Evolutionary conservation across 2,888 invertebrate genomes (phyloP), one percentile per base, ranked within the genome.

Genomic region (Branchipolynoe longqiensis): DNA sequence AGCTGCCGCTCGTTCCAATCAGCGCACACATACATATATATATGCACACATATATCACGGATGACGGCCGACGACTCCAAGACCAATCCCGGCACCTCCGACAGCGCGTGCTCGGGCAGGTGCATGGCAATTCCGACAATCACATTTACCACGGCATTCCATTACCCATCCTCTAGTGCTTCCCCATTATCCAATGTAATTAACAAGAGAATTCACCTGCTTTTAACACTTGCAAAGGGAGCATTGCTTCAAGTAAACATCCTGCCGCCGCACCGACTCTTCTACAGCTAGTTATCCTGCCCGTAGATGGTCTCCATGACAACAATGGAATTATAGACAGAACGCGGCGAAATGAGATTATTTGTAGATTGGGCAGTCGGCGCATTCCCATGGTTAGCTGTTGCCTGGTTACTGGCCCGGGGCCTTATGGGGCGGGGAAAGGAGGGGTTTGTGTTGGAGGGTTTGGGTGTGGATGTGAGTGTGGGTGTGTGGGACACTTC

Each of bases 241-340:
- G n/a, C 69, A 69, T 69, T 69, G 38, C 69, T 69, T 18, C 36
- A 69, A 36, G 38, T 69, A 69, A 69, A 69, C 69, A 69, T 36
- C 69, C 69, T 69, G 69, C 38, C 38, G 33, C 69, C 18, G 0
- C 38, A 6, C 38, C 2, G 36, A 1, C 22, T 36, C 3, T 14
- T 69, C 38, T 38, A 6, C 18, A 18, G 6, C 36, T 28, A 4
- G 22, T 33, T 33, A 33, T 18, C 33, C 38, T n/a, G 38, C 36
- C 14, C 38, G n/a, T 69, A n/a, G n/a, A n/a, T 4, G 69, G 69
- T 69, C 38, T 69, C 69, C 69, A 69, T 69, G 38, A 69, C 69
- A 69, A 69, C 69, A 69, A 69, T 69, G 69, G 38, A 69, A 69
- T 69, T 69, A 69, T 69, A 38, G 69, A 33, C 36, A 38, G 69